phyloP scores from a whole-genome alignment of 2,888 invertebrate species.

The Xestia ashworthii region DNA sequence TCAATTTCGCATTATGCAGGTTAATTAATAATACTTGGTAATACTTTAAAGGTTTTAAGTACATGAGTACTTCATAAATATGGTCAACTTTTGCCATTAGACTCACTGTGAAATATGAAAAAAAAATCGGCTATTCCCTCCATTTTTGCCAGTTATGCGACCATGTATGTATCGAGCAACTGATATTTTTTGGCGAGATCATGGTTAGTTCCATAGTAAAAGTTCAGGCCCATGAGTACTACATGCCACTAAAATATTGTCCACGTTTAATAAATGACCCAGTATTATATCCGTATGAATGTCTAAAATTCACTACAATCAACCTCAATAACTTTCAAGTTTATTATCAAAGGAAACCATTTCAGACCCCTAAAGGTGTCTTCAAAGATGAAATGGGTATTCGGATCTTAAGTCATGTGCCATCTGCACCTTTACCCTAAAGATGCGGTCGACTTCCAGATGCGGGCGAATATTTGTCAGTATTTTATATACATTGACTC shows the following conservation, averaged over 20 bases:
- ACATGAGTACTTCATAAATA: background rate
- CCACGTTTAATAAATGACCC: background rate
- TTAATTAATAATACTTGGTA: background rate
- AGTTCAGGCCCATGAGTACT: background rate
- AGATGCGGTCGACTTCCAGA: background rate
- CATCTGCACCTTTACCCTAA: slow-evolving; percentile 20
- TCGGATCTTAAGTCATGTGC: slow-evolving; percentile 13
- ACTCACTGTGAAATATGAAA: background rate
- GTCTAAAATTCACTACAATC: background rate
- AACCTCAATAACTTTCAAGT: background rate
- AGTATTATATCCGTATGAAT: background rate
- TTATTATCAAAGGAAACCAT: slow-evolving; percentile 8
- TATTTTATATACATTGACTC: slow-evolving; percentile 25
- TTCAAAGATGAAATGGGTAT: slow-evolving; percentile 33
- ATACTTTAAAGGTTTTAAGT: background rate
- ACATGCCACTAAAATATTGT: background rate
- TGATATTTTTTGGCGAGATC: background rate
- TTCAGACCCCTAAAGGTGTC: slow-evolving; percentile 13
- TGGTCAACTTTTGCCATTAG: background rate
- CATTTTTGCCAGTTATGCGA: background rate
- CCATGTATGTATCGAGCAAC: background rate
- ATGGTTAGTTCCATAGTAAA: background rate
- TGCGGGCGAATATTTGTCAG: slow-evolving; percentile 12
- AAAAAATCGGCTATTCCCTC: background rate
- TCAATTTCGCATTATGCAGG: background rate